A percentile compares a stretch with the other conserved stretches of the same genome.
These are phyloP conservation scores for Drosophila simulans DNA, from an alignment of 1,140 invertebrate species.

Conservation along the genomic window DNA sequence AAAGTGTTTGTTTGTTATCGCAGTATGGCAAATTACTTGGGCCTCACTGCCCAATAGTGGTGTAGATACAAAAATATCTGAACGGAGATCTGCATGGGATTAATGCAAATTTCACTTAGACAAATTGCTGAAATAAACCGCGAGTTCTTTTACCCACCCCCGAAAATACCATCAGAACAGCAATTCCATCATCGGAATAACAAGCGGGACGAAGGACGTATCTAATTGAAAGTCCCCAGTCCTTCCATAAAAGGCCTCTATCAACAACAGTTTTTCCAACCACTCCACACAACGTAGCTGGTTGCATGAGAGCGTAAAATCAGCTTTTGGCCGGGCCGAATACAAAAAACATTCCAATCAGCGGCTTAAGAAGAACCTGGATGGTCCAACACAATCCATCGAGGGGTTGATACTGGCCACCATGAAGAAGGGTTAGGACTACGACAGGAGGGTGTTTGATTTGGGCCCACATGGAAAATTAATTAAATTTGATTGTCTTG, in stretches of 20 bases:
- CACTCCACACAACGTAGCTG: constrained; percentile 19
- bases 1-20: constrained; percentile 60
- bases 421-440: constrained; percentile 17
- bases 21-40: constrained; percentile 47
- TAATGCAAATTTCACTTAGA: constrained; percentile 77
- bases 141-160: constrained; percentile 54
- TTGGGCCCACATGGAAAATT: constrained; percentile 65
- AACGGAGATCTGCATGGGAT: constrained; percentile 38
- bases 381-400: constrained; percentile 36
- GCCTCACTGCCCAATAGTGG: constrained; percentile 54
- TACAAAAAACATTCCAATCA: constrained; percentile 78
- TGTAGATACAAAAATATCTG: not conserved
- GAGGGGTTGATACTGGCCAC: constrained; percentile 32
- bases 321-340: constrained; percentile 55
- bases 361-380: constrained; percentile 65
- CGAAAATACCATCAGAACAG: constrained; percentile 24
- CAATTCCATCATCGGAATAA: constrained; percentile 47
- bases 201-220: constrained; percentile 51
- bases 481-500: constrained; percentile 79
- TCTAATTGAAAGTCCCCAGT: constrained; percentile 77
- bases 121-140: constrained; percentile 76
- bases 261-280: constrained; percentile 38
- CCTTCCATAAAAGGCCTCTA: constrained; percentile 45
- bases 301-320: constrained; percentile 70
- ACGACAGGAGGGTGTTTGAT: constrained; percentile 28